phyloP scores from a whole-genome alignment of 2,888 invertebrate genomes.

The Galerucella pusilla region DNA sequence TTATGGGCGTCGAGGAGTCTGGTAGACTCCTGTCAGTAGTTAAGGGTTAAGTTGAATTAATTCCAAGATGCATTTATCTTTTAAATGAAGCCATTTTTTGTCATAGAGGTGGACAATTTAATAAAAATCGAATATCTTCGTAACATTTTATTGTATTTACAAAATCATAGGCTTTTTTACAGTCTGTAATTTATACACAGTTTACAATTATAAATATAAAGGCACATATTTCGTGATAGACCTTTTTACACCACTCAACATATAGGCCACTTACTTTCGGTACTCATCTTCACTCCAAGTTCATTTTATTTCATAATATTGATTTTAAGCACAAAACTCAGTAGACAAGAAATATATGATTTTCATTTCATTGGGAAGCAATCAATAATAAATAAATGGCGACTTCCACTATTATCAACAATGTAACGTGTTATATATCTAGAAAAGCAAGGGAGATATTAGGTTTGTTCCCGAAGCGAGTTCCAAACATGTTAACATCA shows the following conservation, averaged over 20 bases:
- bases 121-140: conserved; percentile 20
- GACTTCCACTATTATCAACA: too few relatives aligned
- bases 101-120: not conserved
- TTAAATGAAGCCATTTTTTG: not conserved
- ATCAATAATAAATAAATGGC: too few relatives aligned
- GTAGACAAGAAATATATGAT: conserved; percentile 30
- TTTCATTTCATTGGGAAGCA: conserved; percentile 19
- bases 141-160: conserved; percentile 47
- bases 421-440: too few relatives aligned
- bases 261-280: conserved; percentile 29
- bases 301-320: conserved; percentile 11
- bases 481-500: too few relatives aligned
- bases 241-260: conserved; percentile 36
- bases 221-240: conserved; percentile 55
- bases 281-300: conserved; percentile 34
- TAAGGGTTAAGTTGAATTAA: too few relatives aligned
- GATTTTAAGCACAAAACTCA: not conserved
- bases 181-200: conserved; percentile 53
- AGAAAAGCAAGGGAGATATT: not conserved
- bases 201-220: conserved; percentile 51
- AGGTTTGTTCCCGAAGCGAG: too few relatives aligned
- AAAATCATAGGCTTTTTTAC: conserved; percentile 47
- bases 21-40: too few relatives aligned
- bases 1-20: too few relatives aligned
- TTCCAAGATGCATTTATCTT: too few relatives aligned